Base-by-base conservation (phyloP, 2,888 invertebrate species). In the Tachystola acroxantha region DNA sequence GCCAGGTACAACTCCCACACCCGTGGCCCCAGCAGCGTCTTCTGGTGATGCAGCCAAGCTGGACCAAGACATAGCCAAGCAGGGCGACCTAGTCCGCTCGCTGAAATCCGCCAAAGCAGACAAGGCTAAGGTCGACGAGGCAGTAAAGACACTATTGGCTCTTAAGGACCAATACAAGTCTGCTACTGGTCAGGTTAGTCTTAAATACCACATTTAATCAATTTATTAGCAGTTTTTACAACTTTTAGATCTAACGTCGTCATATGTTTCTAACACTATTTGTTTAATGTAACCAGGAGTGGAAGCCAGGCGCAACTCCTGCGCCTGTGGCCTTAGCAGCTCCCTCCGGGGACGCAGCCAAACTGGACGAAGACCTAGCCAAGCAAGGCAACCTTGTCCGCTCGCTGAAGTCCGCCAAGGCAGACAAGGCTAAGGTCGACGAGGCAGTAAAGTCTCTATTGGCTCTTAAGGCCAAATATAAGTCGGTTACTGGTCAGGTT, bases 131-230 rank as follows among this genome's bases (percentile, higher is more conserved):
- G 50, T 81, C 0, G 76, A 78, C 41, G 69, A 62, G 30, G 80
- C 80, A 0, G 74, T 81, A 1, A 91, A 93, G 60, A 41, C 57
- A 1, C 72, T 96, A 10, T 64, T 95, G 22, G 84, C 86, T 0
- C 73, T 96, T 1, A 97, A 96, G 74, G 79, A 88, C 4, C 89
- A 94, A 48, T 96, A 91, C 64, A 96, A 95, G 68, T 78, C 82
- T 7, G 63, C 62, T 16, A 69, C 70, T 38, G 74, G 72, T 40
- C 61, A 71, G 63, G 73, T 72, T 7, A 45, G 45, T 42, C 1
- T 3, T 10, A 2, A 24, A n/a, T 2, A n/a, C 9, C 2, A n/a
- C 3, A 10, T 26, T 4, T 10, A 22, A 22, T 7, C 2, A 7
- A 22, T 22, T 7, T 22, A 2, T 3, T 22, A 22, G n/a, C n/a